Base-by-base conservation (phyloP, 1,140 invertebrate species). In the Pseudomyrmex dendroicus region DNA sequence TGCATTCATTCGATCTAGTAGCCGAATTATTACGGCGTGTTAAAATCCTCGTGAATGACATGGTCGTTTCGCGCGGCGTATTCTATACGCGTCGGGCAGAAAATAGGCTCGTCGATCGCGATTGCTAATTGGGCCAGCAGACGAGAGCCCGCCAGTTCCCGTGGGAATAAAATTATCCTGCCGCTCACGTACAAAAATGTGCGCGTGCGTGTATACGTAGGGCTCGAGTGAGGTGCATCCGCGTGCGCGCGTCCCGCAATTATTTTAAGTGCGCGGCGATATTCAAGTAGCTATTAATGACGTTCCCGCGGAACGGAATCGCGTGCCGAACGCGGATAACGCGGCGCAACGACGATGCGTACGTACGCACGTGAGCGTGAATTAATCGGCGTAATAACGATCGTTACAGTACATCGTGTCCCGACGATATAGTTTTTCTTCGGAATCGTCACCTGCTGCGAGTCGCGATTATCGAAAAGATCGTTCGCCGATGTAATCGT, bases 281-380 rank as follows among this genome's bases (percentile, higher is more conserved):
- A 89, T 89, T 83, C 84, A 77, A 89, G 84, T 85, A 88, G 87
- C 86, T 89, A 89, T 89, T 89, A 88, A 89, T 89, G 86, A 88
- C 87, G 84, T 89, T 88, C 84, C 84, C 72, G 87, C 63, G 56
- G 87, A 35, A 88, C 61, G 76, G 64, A 89, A 89, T 89, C 86
- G 87, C 87, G 86, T 89, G 87, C 84, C 85, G 87, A 88, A 80
- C 74, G 61, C 64, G 84, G 78, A 88, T 85, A 83, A 88, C 72
- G 74, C 67, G 48, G 25, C 63, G 35, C 61, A 50, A 56, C 44
- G 56, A 44, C 52, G 70, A 17, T 62, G 46, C 56, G 44, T 48
- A 59, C 54, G 85, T 76, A 73, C 72, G 61, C 70, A 86, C 76
- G 84, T 89, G 88, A 84, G 80, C 87, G 86, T 82, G 84, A 88